Base-by-base conservation (phyloP, 1,140 invertebrate species). In the Eciton burchellii region DNA sequence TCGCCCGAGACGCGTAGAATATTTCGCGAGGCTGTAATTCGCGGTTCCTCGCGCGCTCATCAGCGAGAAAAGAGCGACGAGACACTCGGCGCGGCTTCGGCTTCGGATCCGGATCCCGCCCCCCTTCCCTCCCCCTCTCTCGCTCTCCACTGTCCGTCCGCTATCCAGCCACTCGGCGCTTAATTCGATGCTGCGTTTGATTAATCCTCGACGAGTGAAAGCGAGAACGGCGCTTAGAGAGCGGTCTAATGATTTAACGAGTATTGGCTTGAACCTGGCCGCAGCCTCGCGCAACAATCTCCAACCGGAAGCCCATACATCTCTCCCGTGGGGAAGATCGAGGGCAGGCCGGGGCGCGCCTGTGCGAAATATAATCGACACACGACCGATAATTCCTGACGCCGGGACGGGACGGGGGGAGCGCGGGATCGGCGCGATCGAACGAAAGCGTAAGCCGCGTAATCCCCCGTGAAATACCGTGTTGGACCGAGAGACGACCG, bases 401-500 rank as follows among this genome's bases (percentile, higher is more conserved):
- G 54, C 72, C 26, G 85, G 19, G 56, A 49, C 52, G 59, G 19
- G 71, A 19, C 19, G 59, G 59, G 21, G 59, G n/a, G 24, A 63
- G 49, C 26, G 35, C 14, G 11, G 63, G 49, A 43, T 29, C 8
- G 59, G 82, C 86, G 81, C 85, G 88, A 89, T 91, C 89, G 89
- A 92, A 92, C 89, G 91, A 88, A 91, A 91, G 88, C 85, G 88
- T 91, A 91, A 92, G 87, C 90, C 87, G 65, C 70, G 82, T 92
- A 92, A 92, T 92, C 91, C 89, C 19, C 81, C 81, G 89, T 92
- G 91, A 92, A 92, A 92, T 92, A 91, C 85, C 82, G 89, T 83
- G 89, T 86, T 41, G 88, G 89, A 91, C 89, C 89, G 89, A 87
- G 89, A 87, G 76, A 74, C 62, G 85, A 86, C 85, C 88, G 89